Conservation (phyloP, 2,113 vertebrate genomes). For the Sinosuthora webbiana region DNA sequence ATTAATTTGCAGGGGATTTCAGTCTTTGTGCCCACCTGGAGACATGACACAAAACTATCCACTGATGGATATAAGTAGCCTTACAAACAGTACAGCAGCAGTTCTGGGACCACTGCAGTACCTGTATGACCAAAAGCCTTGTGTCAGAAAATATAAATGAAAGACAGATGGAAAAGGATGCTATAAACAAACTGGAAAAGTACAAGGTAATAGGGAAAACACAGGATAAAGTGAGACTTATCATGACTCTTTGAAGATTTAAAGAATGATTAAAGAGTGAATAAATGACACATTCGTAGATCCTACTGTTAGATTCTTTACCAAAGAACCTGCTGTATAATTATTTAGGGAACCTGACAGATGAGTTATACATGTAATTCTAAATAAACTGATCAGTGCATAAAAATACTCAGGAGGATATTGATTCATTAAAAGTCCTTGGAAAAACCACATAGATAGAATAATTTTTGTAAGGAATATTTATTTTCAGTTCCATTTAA, state of each 20-base stretch:
- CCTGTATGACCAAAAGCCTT: not conserved
- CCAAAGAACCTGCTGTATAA: not conserved
- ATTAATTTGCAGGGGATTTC: not conserved
- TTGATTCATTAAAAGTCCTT: not conserved
- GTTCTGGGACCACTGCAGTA: not conserved
- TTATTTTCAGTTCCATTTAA: conserved; percentile 75
- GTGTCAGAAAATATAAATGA: not conserved
- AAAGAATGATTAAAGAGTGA: not conserved
- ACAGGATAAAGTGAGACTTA: not conserved
- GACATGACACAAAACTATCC: not conserved
- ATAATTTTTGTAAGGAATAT: conserved; percentile 61
- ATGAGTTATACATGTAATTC: not conserved
- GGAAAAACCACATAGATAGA: conserved; percentile 54
- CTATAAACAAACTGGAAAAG: not conserved
- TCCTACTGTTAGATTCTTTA: not conserved
- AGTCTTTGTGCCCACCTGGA: not conserved
- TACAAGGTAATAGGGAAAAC: not conserved
- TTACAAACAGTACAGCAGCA: not conserved
- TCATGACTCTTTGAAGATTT: not conserved
- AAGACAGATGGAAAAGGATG: not conserved
- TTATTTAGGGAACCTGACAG: not conserved
- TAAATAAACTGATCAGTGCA: not conserved
- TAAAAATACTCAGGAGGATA: not conserved
- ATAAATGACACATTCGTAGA: not conserved
- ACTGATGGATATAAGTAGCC: not conserved